These are phyloP conservation scores for Beaufortia kweichowensis DNA, from an alignment of 2,113 vertebrate species.

Conservation along the genomic window DNA sequence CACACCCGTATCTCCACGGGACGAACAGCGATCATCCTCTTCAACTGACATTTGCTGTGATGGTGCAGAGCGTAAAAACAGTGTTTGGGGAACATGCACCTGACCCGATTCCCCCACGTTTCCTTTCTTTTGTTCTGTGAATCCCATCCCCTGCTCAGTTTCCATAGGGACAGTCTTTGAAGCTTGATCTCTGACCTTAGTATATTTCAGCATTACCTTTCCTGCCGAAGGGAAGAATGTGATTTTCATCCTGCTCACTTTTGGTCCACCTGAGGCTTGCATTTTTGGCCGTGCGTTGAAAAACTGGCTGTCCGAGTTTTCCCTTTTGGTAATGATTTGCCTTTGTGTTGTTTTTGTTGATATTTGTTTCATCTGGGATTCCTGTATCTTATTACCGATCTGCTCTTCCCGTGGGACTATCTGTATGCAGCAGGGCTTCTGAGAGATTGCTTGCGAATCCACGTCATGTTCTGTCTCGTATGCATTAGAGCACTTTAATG, in stretches of 20 bases:
- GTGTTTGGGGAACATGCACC: slow-evolving; percentile 71
- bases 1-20: neutral
- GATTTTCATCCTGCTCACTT: slow-evolving; percentile 72
- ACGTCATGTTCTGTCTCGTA: neutral
- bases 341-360: neutral
- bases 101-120: slow-evolving; percentile 53
- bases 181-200: neutral
- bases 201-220: slow-evolving; percentile 44
- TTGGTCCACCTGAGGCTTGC: slow-evolving; percentile 46
- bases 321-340: neutral
- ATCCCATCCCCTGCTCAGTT: neutral
- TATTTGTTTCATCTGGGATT: slow-evolving; percentile 38
- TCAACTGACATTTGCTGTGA: slow-evolving; percentile 32
- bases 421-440: neutral
- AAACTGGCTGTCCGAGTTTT: slow-evolving; percentile 1
- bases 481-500: neutral
- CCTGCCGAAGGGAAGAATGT: slow-evolving; percentile 69
- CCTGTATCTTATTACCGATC: neutral
- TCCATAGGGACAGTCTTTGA: neutral
- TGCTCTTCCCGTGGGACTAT: neutral
- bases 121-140: neutral
- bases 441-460: neutral
- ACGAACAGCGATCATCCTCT: neutral
- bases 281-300: neutral
- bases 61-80: slow-evolving; percentile 72